Base-by-base conservation (phyloP, 1,140 invertebrate genomes). In the Ditylenchus dipsaci region DNA sequence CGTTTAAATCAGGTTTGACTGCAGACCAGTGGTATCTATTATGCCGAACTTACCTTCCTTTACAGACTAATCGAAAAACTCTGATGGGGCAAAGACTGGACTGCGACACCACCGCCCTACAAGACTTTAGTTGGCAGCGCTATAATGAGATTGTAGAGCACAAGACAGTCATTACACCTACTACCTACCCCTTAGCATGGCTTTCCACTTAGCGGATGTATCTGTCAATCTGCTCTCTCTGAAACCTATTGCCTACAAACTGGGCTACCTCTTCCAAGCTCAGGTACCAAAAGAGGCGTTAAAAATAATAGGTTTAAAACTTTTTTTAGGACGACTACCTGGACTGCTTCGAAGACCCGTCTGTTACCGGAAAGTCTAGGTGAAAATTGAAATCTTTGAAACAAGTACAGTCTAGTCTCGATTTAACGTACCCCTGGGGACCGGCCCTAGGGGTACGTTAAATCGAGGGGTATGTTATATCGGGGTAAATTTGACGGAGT, bases 191-290 rank as follows among this genome's bases (percentile, higher is more conserved):
- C 88, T 97, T 38, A 88, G 89, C 11, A 77, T 91, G 33, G 92
- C 91, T 17, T 75, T 78, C 19, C 76, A 78, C 43, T 68, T 60
- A 91, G 94, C 85, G 85, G 87, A 19, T 89, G 91, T 81, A 19
- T 65, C 71, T n/a, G 23, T 67, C 90, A 93, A 85, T 91, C 90
- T 38, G 29, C 47, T 43, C 26, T 11, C 47, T 11, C 63, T 75
- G 0, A 91, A 91, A 84, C 89, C 88, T 0, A 92, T 97, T 78
- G 84, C 95, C 0, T 82, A 96, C 29, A 90, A 95, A 85, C 95
- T 97, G 89, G 95, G 95, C n/a, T 89, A 92, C 77, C 93, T 93
- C 80, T 97, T 91, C 81, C 94, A 97, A 88, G 90, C 95, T 43
- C 91, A 94, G 88, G 91, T 89, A 82, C 15, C 23, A 66, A 70